Percentiles rank a stretch among this genome's conserved stretches.
Conservation (phyloP, 2,797 vertebrate genomes). For the Spheniscus humboldti region DNA sequence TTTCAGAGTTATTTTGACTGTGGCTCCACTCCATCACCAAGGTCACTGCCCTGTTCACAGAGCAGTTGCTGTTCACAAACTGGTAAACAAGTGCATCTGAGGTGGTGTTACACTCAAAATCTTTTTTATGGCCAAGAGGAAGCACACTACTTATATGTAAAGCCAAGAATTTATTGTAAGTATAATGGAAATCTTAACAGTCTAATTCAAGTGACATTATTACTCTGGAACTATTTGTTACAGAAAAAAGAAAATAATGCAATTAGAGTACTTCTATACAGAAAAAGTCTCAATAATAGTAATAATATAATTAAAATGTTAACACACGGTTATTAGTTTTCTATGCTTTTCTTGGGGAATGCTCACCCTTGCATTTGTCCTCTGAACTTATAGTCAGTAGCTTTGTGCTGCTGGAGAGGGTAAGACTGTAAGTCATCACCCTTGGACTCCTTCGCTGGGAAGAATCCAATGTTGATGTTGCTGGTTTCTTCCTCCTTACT, state of each 20-base stretch:
- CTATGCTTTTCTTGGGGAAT: not conserved
- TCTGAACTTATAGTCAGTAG: not conserved
- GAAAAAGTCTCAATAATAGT: not conserved
- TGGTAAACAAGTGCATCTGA: not conserved
- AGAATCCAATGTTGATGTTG: not conserved
- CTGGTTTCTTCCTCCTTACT: not conserved
- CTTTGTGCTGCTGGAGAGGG: not conserved
- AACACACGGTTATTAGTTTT: not conserved
- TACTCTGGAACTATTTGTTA: not conserved
- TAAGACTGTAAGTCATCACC: not conserved
- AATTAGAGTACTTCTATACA: not conserved
- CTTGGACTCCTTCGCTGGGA: not conserved
- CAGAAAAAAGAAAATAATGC: not conserved
- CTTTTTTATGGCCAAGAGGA: not conserved
- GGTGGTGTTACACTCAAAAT: not conserved
- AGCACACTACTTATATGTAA: not conserved
- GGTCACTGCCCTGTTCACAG: not conserved
- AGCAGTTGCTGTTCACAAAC: not conserved
- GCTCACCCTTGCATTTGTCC: not conserved
- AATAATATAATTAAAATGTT: not conserved
- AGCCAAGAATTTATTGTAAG: not conserved
- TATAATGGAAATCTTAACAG: not conserved
- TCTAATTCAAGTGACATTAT: not conserved
- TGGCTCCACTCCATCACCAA: not conserved
- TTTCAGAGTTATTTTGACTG: not conserved